Evolutionary conservation across 2,888 invertebrate genomes (phyloP), one percentile per base, ranked within the genome.

Genomic region (Pollenia labialis): DNA sequence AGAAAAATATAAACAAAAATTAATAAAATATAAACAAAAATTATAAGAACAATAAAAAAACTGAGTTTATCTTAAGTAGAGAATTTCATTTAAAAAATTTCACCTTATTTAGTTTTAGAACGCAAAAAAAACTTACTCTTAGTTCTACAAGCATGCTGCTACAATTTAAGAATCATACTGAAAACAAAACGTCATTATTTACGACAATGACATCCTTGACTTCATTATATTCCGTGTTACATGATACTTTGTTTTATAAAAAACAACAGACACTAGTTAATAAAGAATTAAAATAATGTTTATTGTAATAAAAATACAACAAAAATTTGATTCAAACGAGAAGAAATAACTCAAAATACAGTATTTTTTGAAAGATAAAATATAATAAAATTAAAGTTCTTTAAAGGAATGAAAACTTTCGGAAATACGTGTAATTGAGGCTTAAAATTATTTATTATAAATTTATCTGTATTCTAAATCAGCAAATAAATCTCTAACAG

Each of bases 171-270:
- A 0, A 32, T 32, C 0, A 6, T 32, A 32, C 32, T 32, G 6
- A 81, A 52, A 60, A 79, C 32, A 80, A 84, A 87, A 85, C 85
- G 87, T 87, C 87, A 87, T 87, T 87, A 81, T 84, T 85, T 88
- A 79, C 90, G 88, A 89, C 90, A 90, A 90, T 91, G 90, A 89
- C 91, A 91, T 91, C 92, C 92, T 92, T 92, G 92, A 91, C 92
- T 92, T 91, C 91, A 90, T 91, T 92, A 90, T 89, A 90, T 88
- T 89, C 89, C 89, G 88, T 88, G 88, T 89, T 89, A 89, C 87
- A 58, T 85, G 87, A 89, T 87, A 87, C 77, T 72, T 54, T 74
- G 54, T 54, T 64, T 56, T 18, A 48, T 56, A 69, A 46, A 71
- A 69, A 46, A 62, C 46, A 83, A 66, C 40, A 60, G 16, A 74